Evolutionary conservation across 2,888 invertebrate genomes (phyloP).

Genomic region (Ferrisia virgata): DNA sequence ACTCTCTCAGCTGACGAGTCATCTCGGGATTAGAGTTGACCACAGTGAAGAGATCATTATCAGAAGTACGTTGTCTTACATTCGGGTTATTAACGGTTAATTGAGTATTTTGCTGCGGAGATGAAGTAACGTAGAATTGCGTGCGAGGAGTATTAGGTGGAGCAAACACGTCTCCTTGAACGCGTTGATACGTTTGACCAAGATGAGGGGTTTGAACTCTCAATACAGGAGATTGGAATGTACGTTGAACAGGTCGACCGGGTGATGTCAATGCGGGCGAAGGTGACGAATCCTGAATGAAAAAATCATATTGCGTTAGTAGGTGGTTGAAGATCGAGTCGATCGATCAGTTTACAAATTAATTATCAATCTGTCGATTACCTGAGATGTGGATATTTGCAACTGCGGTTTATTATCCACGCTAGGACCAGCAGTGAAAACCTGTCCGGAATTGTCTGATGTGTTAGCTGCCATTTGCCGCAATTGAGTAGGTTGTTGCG

Average conservation of each 20-base stretch:
- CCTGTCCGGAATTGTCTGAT: not conserved
- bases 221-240: slow-evolving; percentile 40
- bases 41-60: slow-evolving; percentile 19
- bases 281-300: not conserved
- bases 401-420: slow-evolving; percentile 39
- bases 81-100: slow-evolving; percentile 34
- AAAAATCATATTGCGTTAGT: not conserved
- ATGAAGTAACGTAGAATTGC: slow-evolving; percentile 53
- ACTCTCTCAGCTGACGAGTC: slow-evolving; percentile 74
- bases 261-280: slow-evolving; percentile 25
- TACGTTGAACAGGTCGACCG: not conserved
- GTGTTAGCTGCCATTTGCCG: not conserved
- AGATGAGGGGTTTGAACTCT: not conserved
- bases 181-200: slow-evolving; percentile 47
- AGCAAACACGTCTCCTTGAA: slow-evolving; percentile 34
- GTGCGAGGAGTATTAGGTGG: slow-evolving; percentile 29
- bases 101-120: slow-evolving; percentile 40
- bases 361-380: not conserved
- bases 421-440: not conserved
- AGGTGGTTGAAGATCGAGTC: not conserved
- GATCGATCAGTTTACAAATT: too few species aligned
- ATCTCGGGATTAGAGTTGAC: slow-evolving; percentile 54
- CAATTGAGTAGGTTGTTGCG: not conserved
- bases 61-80: slow-evolving; percentile 38
- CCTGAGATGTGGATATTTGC: slow-evolving; percentile 47